Base-by-base conservation (phyloP, 2,113 vertebrate species). In the Brienomyrus longianalis region DNA sequence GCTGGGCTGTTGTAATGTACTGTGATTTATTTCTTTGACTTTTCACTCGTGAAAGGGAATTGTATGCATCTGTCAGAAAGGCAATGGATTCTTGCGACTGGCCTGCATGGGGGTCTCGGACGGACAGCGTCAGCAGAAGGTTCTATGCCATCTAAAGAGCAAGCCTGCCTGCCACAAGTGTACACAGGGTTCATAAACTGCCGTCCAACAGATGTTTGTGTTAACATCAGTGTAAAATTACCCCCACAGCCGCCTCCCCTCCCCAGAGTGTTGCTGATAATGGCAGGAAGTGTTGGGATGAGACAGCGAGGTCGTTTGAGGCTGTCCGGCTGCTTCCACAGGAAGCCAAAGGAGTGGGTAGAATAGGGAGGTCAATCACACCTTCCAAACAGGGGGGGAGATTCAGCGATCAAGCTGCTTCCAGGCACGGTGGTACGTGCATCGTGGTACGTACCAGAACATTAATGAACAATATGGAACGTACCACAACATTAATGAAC, bases 271-370 rank as follows among this genome's bases (percentile, higher is more conserved):
- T 87, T 90, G 87, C 10, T 50, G 89, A 91, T 89, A 92, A 93
- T 92, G 90, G 83, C 90, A 93, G 92, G 91, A 92, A 91, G 90
- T 90, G 89, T 59, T 45, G 88, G 89, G 83, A 66, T 88, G 88
- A 86, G 88, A 87, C 91, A 86, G 77, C 39, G 52, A 88, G 90
- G 83, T 92, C 90, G 90, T 86, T 74, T 45, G 66, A 88, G 92
- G 89, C 88, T 90, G 89, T 17, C 48, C 47, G 70, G 89, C 74
- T 88, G 54, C 89, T 87, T 87, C 83, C 62, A 89, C 87, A 87
- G 88, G 89, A 90, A 91, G 88, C 51, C 35, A 19, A 77, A 51
- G 77, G 87, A 84, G 43, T 15, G 45, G 83, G 23, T 87, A 88
- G 88, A 91, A 88, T 88, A 90, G 88, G 59, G 90, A 91, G 88